Conservation (phyloP, 2,888 invertebrate genomes). For the Caenorhabditis parvicauda region DNA sequence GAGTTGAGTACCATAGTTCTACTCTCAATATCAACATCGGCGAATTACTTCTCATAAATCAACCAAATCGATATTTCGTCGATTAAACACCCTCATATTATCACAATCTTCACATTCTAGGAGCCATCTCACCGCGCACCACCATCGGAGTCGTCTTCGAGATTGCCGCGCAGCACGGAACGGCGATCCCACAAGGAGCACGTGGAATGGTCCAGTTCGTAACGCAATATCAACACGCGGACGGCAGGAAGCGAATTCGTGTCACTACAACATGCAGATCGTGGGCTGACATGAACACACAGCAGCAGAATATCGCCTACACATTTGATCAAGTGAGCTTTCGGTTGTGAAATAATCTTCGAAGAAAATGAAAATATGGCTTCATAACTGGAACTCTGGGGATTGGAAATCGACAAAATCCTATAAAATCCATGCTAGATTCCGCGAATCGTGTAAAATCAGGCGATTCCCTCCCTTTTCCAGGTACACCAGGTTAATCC, state of each 20-base stretch:
- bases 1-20: too few species aligned
- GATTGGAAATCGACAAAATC: too few species aligned
- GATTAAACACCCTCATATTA: too few species aligned
- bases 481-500: too few species aligned
- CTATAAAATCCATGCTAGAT: too few species aligned
- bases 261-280: constrained; percentile 94
- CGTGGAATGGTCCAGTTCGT: constrained; percentile 96
- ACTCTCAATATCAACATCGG: too few species aligned
- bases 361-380: not conserved
- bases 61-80: too few species aligned
- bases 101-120: too few species aligned
- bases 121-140: constrained; percentile 85
- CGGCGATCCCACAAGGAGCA: constrained; percentile 76
- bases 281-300: constrained; percentile 86
- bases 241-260: constrained; percentile 79
- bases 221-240: constrained; percentile 95
- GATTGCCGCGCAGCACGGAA: constrained; percentile 89
- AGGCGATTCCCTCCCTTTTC: too few species aligned
- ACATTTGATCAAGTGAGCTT: constrained; percentile 66
- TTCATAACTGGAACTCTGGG: too few species aligned
- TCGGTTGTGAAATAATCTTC: not conserved
- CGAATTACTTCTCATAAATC: too few species aligned
- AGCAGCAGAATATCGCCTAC: constrained; percentile 66
- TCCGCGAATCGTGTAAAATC: too few species aligned
- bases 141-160: constrained; percentile 94